phyloP scores from a whole-genome alignment of 2,113 vertebrate species.

The Corythornis cristatus region DNA sequence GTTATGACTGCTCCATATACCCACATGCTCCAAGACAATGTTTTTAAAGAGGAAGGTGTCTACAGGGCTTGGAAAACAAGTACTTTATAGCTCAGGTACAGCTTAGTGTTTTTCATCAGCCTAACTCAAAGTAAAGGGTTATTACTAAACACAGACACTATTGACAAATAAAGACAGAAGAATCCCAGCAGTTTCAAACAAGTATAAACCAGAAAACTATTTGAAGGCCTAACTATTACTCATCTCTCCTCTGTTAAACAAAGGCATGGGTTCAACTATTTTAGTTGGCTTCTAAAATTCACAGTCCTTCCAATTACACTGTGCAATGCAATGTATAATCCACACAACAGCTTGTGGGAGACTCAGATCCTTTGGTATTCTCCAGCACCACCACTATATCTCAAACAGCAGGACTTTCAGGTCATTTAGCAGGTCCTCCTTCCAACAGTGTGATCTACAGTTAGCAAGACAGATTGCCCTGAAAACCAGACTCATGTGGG shows the following conservation, averaged over 20 bases:
- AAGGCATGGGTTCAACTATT: conserved; percentile 34
- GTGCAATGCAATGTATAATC: background rate
- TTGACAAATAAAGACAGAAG: background rate
- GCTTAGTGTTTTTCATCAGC: background rate
- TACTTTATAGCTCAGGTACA: background rate
- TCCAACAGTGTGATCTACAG: background rate
- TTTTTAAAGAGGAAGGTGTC: background rate
- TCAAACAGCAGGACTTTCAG: background rate
- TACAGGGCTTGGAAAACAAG: background rate
- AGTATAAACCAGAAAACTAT: conserved; percentile 9
- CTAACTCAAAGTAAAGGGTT: background rate
- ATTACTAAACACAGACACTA: background rate
- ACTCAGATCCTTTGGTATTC: background rate
- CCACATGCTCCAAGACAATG: rapidly evolving
- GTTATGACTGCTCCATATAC: background rate
- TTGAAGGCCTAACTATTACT: conserved; percentile 16
- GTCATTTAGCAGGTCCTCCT: background rate
- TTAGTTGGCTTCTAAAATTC: conserved; percentile 12
- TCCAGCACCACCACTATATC: background rate
- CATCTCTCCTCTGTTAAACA: background rate
- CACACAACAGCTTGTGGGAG: background rate
- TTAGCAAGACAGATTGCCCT: background rate
- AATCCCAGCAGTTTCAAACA: background rate
- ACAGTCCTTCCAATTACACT: background rate
- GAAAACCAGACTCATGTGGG: rapidly evolving